A percentile compares a stretch with the other conserved stretches of the same genome.
These are phyloP conservation scores for Polydrusus cervinus DNA, from an alignment of 2,888 invertebrate genomes.

Conservation along the genomic window DNA sequence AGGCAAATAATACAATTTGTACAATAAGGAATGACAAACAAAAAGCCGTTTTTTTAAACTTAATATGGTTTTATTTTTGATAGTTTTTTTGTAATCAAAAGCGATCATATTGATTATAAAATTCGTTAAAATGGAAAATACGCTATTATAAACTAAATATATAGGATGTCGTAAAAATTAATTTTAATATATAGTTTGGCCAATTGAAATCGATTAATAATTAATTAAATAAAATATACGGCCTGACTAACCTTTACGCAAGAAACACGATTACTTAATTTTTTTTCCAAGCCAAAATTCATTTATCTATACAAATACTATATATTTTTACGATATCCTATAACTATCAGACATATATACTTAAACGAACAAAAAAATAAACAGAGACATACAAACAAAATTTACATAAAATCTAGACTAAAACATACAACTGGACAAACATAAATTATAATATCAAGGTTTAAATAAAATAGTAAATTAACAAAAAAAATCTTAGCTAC, in stretches of 20 bases:
- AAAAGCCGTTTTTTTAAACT: slow-evolving; percentile 27
- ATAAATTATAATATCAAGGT: slow-evolving; percentile 27
- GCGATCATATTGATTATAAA: slow-evolving; percentile 15
- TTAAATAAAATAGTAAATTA: slow-evolving; percentile 9
- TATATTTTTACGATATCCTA: slow-evolving; percentile 3
- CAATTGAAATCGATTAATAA: too few species aligned
- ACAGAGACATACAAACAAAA: slow-evolving; percentile 25
- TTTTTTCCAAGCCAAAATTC: too few species aligned
- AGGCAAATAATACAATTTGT: slow-evolving; percentile 39
- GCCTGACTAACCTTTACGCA: too few species aligned
- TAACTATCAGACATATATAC: slow-evolving; percentile 11
- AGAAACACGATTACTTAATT: too few species aligned
- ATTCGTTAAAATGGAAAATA: slow-evolving; percentile 38
- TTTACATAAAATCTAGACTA: slow-evolving; percentile 21
- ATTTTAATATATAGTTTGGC: too few species aligned
- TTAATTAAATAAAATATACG: too few species aligned
- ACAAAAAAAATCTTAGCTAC: slow-evolving; percentile 10
- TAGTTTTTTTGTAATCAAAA: slow-evolving; percentile 34
- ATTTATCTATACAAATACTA: too few species aligned
- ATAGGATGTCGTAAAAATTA: neutral
- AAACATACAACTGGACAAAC: slow-evolving; percentile 22
- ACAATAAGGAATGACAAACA: slow-evolving; percentile 37
- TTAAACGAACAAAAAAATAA: slow-evolving; percentile 8
- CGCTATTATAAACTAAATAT: slow-evolving; percentile 21
- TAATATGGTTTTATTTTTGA: slow-evolving; percentile 43